Conservation (phyloP, 2,113 vertebrate species). For the Uria lomvia region DNA sequence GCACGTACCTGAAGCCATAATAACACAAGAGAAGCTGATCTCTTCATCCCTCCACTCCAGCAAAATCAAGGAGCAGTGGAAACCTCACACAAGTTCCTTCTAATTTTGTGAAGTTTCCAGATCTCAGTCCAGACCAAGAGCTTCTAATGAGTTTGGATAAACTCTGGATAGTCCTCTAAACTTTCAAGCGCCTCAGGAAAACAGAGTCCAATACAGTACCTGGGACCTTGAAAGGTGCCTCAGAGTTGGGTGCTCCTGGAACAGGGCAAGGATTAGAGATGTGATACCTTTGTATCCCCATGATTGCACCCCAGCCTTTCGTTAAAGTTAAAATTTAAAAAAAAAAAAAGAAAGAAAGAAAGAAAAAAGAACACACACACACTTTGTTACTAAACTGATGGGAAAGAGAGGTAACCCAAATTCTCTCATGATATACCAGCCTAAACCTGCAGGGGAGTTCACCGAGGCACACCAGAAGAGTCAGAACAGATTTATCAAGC, state of each 20-base stretch:
- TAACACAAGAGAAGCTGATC: neutral
- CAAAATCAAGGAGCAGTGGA: neutral
- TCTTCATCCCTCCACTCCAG: neutral
- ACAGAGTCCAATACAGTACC: neutral
- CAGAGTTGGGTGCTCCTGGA: neutral
- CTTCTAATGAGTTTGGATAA: slow-evolving; percentile 19
- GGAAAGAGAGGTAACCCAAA: slow-evolving; percentile 1
- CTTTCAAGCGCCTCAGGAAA: neutral
- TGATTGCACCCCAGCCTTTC: neutral
- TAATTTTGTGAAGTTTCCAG: slow-evolving; percentile 17
- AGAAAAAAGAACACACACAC: neutral
- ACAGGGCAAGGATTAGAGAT: neutral
- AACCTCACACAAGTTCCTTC: neutral
- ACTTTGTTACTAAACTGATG: neutral
- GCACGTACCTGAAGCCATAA: neutral
- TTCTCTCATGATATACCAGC: slow-evolving; percentile 23
- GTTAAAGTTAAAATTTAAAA: neutral
- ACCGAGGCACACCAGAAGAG: neutral
- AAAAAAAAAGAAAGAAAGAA: neutral
- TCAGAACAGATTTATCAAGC: slow-evolving; percentile 10
- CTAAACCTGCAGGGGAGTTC: slow-evolving; percentile 41
- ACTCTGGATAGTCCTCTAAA: slow-evolving; percentile 25
- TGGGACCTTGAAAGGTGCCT: neutral
- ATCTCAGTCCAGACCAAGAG: neutral
- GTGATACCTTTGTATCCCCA: neutral